These are phyloP conservation scores for Loris lydekkerianus DNA, from an alignment of 2,797 vertebrate species.

Conservation along the genomic window DNA sequence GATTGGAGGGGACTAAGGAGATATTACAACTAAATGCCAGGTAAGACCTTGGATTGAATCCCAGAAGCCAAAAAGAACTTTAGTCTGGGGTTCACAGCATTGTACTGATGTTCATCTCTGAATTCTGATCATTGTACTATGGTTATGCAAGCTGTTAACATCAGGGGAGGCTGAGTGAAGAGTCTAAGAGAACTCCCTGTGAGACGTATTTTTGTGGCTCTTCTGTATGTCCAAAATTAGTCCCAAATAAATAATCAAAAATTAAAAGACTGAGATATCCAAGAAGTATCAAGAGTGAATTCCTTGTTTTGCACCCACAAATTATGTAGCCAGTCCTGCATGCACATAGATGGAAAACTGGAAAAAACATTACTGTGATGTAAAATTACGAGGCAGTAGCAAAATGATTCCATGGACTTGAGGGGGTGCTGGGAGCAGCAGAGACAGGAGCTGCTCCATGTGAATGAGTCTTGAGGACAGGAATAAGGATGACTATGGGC, in stretches of 20 bases:
- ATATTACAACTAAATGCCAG: constrained; percentile 35
- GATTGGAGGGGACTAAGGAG: not conserved
- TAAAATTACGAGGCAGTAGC: not conserved
- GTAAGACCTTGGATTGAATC: not conserved
- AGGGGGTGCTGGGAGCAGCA: not conserved
- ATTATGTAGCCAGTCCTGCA: not conserved
- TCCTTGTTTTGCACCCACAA: constrained; percentile 35
- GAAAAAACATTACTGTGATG: not conserved
- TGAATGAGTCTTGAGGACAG: not conserved
- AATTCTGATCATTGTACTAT: constrained; percentile 18
- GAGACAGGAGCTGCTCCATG: not conserved
- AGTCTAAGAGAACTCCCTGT: not conserved
- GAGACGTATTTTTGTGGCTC: not conserved
- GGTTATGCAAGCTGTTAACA: not conserved
- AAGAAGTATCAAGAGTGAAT: constrained; percentile 45
- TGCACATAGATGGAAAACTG: not conserved
- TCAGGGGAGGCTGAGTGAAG: constrained; percentile 6
- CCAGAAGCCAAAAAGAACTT: not conserved
- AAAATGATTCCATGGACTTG: not conserved
- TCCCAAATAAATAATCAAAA: constrained; percentile 44
- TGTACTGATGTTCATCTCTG: constrained; percentile 15
- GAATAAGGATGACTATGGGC: not conserved
- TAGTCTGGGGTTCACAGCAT: not conserved
- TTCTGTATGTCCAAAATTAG: constrained; percentile 39
- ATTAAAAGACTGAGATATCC: not conserved